These are phyloP conservation scores for Aphrophora alni DNA, from an alignment of 2,888 invertebrate genomes.

Conservation along the genomic window DNA sequence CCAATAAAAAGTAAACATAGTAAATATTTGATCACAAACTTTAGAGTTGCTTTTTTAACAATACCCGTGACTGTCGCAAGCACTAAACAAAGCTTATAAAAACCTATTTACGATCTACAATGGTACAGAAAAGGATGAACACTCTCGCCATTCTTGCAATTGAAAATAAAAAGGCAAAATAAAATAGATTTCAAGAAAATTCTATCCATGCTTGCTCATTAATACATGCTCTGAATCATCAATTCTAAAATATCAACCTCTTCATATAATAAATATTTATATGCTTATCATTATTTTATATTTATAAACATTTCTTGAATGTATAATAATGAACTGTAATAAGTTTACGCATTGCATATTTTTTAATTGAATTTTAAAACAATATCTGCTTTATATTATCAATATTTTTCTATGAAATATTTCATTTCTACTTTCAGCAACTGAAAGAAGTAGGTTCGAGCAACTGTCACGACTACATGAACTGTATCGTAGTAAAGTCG, in stretches of 20 bases:
- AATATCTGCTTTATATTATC: too few relatives aligned
- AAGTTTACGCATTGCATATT: too few relatives aligned
- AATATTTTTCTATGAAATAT: too few relatives aligned
- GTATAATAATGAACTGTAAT: too few relatives aligned
- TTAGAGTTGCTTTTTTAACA: neutral
- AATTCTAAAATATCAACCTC: too few relatives aligned
- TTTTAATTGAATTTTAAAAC: too few relatives aligned
- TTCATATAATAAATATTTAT: too few relatives aligned
- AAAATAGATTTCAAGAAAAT: neutral
- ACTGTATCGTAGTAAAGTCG: conserved; percentile 78
- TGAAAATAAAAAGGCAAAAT: neutral
- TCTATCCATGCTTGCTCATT: neutral
- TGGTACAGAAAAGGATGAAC: neutral
- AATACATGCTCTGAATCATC: too few relatives aligned
- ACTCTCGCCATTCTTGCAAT: neutral
- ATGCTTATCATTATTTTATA: too few relatives aligned
- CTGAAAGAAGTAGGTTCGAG: conserved; percentile 62
- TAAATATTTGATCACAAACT: neutral
- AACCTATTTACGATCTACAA: neutral
- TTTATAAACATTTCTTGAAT: too few relatives aligned
- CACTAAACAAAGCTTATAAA: neutral
- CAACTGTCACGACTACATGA: conserved; percentile 82
- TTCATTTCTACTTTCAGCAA: neutral
- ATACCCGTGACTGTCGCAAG: neutral
- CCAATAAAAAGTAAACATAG: neutral